Conservation (phyloP, 2,888 invertebrate species). For the Andrena dorsata region DNA sequence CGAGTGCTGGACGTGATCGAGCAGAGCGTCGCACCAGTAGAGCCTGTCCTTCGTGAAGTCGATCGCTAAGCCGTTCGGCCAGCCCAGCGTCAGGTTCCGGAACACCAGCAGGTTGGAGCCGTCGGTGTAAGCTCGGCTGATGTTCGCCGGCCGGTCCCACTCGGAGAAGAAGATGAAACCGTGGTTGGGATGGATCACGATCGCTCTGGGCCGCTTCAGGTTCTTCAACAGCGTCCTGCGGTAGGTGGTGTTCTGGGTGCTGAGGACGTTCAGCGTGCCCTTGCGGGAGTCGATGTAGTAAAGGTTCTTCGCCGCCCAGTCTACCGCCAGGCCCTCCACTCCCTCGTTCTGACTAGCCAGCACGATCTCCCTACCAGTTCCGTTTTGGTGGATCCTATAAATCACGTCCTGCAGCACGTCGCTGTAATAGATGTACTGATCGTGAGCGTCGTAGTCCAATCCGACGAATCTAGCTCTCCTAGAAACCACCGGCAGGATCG, state of each 20-base stretch:
- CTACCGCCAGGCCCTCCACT: conserved; percentile 97
- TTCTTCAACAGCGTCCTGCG: conserved; percentile 94
- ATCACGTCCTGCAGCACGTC: conserved; percentile 98
- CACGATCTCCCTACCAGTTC: conserved; percentile 94
- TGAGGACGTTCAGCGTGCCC: conserved; percentile 96
- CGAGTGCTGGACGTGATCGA: conserved; percentile 98
- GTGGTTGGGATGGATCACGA: conserved; percentile 98
- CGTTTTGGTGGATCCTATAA: conserved; percentile 92
- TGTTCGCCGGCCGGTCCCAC: conserved; percentile 98
- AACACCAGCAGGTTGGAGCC: conserved; percentile 95
- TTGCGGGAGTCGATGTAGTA: conserved; percentile 98
- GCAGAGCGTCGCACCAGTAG: conserved; percentile 98
- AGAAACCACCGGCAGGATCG: conserved; percentile 97
- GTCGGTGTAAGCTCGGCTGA: conserved; percentile 96
- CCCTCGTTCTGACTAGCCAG: conserved; percentile 98
- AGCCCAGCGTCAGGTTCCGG: conserved; percentile 95
- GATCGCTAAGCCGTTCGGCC: conserved; percentile 98
- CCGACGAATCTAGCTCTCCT: conserved; percentile 97
- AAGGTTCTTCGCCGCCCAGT: conserved; percentile 97
- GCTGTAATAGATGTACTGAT: conserved; percentile 97
- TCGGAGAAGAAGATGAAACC: conserved; percentile 98
- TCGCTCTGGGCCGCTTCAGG: conserved; percentile 96
- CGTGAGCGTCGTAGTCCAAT: conserved; percentile 95
- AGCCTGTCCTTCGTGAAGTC: conserved; percentile 95
- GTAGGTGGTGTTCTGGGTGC: conserved; percentile 93